Conservation (phyloP, 2,888 invertebrate species). For the Mesorhabditis spiculigera region DNA sequence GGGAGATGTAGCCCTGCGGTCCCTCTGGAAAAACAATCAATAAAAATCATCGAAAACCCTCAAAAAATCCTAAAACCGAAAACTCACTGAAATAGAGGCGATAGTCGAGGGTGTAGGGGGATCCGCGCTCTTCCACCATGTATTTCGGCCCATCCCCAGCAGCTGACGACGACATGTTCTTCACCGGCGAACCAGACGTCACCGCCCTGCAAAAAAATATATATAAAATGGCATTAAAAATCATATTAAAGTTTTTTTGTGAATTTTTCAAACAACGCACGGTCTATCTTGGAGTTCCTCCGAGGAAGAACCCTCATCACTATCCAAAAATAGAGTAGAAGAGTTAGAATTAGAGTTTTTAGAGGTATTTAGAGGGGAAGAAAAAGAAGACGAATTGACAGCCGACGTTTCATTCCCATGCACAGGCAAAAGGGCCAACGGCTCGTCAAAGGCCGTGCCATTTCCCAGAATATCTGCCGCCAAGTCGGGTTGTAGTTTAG, state of each 20-base stretch:
- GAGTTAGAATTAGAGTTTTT: too few relatives aligned
- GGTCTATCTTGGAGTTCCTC: too few relatives aligned
- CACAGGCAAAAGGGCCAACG: too few relatives aligned
- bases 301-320: too few relatives aligned
- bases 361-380: too few relatives aligned
- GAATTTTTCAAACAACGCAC: too few relatives aligned
- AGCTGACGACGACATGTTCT: background rate
- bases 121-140: slow-evolving; percentile 66
- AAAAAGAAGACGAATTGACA: too few relatives aligned
- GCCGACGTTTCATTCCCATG: too few relatives aligned
- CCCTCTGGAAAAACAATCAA: slow-evolving; percentile 41
- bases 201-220: background rate
- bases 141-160: slow-evolving; percentile 17
- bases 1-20: slow-evolving; percentile 77
- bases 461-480: background rate
- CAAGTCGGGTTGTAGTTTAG: too few relatives aligned
- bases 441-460: background rate
- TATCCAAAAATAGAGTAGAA: too few relatives aligned
- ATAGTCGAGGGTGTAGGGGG: slow-evolving; percentile 77
- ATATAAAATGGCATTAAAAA: background rate
- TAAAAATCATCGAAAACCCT: background rate
- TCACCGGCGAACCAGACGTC: background rate
- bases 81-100: slow-evolving; percentile 78
- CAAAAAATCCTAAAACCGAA: background rate
- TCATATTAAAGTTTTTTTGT: too few relatives aligned